Evolutionary conservation across 2,113 vertebrate genomes (phyloP).

Genomic region (Phyllostomus hastatus): DNA sequence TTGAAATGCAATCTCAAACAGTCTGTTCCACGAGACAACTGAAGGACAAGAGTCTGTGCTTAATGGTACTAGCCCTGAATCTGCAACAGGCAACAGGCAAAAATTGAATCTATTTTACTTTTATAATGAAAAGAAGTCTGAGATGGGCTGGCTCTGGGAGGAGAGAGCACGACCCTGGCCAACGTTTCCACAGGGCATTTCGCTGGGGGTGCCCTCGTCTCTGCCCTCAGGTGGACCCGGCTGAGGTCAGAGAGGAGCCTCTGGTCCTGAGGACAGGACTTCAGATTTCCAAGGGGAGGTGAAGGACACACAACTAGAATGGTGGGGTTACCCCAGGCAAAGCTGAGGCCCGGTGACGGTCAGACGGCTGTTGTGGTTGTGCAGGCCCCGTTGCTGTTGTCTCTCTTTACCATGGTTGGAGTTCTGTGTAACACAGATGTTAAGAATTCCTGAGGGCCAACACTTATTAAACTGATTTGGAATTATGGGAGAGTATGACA

Average conservation of each 20-base stretch:
- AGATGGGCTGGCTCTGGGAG: background rate
- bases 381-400: background rate
- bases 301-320: background rate
- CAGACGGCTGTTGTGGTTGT: background rate
- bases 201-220: background rate
- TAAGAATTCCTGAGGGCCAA: background rate
- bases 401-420: background rate
- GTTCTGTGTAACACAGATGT: background rate
- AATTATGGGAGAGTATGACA: background rate
- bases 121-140: background rate
- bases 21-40: background rate
- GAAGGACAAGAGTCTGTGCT: background rate
- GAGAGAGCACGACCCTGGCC: background rate
- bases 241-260: background rate
- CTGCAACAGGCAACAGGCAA: background rate
- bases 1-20: background rate
- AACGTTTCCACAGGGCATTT: background rate
- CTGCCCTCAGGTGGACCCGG: background rate
- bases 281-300: background rate
- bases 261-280: background rate
- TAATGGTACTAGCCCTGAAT: background rate
- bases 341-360: background rate
- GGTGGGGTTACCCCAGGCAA: background rate
- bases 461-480: background rate
- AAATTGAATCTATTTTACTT: conserved; percentile 42